Percentiles rank a stretch among this genome's conserved stretches.
phyloP scores from a whole-genome alignment of 2,113 vertebrate species.

The Xerus inauris region DNA sequence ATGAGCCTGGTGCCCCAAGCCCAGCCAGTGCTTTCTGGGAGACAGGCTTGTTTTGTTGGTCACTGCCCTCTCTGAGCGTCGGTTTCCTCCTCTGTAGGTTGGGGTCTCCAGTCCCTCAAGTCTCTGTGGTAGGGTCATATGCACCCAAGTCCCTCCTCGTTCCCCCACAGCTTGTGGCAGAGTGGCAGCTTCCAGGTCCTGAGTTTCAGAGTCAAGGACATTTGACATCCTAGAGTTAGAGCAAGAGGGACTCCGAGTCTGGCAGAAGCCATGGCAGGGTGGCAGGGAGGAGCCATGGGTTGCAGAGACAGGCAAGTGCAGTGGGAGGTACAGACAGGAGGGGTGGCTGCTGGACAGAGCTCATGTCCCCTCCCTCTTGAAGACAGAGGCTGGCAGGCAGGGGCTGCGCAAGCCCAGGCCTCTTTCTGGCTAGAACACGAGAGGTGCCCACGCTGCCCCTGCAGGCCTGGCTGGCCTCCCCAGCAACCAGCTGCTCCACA shows the following conservation, averaged over 20 bases:
- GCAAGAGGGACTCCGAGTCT: neutral
- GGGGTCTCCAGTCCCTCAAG: neutral
- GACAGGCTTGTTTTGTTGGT: neutral
- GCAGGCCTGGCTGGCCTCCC: neutral
- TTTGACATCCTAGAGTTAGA: neutral
- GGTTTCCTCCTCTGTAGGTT: neutral
- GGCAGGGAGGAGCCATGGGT: rapidly evolving
- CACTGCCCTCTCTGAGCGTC: neutral
- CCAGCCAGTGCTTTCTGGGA: neutral
- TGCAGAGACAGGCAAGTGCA: no score
- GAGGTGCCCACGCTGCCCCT: rapidly evolving
- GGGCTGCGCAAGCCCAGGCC: neutral
- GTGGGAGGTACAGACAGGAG: no score
- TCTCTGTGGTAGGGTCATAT: neutral
- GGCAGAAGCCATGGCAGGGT: neutral
- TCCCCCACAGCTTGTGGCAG: rapidly evolving
- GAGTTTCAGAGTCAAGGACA: neutral
- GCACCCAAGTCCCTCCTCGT: neutral
- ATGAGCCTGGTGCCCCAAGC: neutral
- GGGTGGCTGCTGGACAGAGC: neutral
- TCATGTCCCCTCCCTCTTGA: neutral
- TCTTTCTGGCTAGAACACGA: rapidly evolving
- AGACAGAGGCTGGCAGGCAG: neutral
- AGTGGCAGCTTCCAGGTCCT: neutral
- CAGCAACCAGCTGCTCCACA: rapidly evolving